phyloP scores from a whole-genome alignment of 2,888 invertebrate species.

The Cistogaster globosa region DNA sequence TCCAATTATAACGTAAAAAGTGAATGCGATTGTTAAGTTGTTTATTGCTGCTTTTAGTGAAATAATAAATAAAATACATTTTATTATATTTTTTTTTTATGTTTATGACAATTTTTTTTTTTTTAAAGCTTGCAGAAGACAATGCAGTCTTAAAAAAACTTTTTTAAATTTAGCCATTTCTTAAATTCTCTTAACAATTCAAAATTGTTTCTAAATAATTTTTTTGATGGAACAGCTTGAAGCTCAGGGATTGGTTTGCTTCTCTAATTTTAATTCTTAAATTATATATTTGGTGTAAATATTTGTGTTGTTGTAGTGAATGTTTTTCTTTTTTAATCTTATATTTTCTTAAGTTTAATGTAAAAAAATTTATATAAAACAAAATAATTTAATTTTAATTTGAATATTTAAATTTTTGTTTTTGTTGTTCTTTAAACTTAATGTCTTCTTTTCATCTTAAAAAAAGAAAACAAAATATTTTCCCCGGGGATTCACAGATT shows the following conservation, averaged over 20 bases:
- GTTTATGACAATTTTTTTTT: neutral
- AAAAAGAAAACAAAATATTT: constrained; percentile 41
- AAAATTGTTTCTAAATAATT: neutral
- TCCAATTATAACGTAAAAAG: constrained; percentile 17
- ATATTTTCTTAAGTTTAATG: constrained; percentile 59
- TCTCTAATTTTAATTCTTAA: constrained; percentile 73
- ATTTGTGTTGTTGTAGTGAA: constrained; percentile 79
- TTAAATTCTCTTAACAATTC: neutral
- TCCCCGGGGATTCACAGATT: constrained; percentile 67
- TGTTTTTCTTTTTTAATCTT: constrained; percentile 44
- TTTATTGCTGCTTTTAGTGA: constrained; percentile 44
- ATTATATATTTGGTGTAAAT: constrained; percentile 81
- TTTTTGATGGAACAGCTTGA: neutral
- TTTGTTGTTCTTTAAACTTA: constrained; percentile 41
- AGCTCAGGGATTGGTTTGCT: constrained; percentile 7
- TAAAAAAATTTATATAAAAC: constrained; percentile 43
- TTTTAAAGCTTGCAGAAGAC: constrained; percentile 1
- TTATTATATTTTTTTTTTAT: neutral
- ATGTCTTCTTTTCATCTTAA: constrained; percentile 34
- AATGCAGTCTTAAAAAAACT: neutral
- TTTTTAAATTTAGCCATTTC: neutral
- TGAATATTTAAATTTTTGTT: too few species aligned
- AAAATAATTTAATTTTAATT: constrained; percentile 43
- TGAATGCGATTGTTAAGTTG: constrained; percentile 29
- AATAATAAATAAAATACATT: constrained; percentile 16